Conservation (phyloP, 2,113 vertebrate species). For the Lethenteron camtschaticum region DNA sequence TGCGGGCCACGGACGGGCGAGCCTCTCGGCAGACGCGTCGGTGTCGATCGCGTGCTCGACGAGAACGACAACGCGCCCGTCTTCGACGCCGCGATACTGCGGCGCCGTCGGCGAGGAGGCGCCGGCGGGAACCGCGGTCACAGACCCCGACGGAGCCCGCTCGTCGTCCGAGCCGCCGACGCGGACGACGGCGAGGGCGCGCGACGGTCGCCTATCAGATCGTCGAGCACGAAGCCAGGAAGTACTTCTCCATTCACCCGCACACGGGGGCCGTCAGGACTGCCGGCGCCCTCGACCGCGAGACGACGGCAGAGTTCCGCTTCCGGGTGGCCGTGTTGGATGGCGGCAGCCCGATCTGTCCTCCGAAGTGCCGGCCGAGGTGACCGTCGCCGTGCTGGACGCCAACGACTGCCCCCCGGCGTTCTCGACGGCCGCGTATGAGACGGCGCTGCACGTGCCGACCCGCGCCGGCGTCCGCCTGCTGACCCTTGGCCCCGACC, state of each 20-base stretch:
- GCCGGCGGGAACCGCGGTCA: constrained; percentile 55
- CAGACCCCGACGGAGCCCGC: constrained; percentile 37
- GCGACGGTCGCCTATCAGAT: constrained; percentile 32
- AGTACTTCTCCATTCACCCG: constrained; percentile 72
- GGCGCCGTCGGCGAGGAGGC: constrained; percentile 76
- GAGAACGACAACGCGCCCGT: constrained; percentile 76
- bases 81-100: constrained; percentile 48
- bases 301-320: constrained; percentile 50
- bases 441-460: constrained; percentile 51
- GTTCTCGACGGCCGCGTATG: constrained; percentile 58
- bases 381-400: constrained; percentile 65
- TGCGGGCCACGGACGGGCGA: constrained; percentile 82
- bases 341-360: too few relatives aligned
- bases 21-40: constrained; percentile 62
- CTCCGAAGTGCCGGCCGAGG: too few relatives aligned
- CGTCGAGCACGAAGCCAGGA: constrained; percentile 68
- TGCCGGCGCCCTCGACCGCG: constrained; percentile 65
- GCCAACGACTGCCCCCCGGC: constrained; percentile 74
- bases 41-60: constrained; percentile 56
- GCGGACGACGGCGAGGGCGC: constrained; percentile 76
- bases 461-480: constrained; percentile 64
- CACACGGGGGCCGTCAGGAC: constrained; percentile 82
- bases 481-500: constrained; percentile 30
- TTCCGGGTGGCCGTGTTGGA: constrained; percentile 45
- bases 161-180: constrained; percentile 64